A percentile compares a stretch with the other conserved stretches of the same genome.
phyloP scores from a whole-genome alignment of 2,113 vertebrate species.

The Chloropsis cyanopogon region DNA sequence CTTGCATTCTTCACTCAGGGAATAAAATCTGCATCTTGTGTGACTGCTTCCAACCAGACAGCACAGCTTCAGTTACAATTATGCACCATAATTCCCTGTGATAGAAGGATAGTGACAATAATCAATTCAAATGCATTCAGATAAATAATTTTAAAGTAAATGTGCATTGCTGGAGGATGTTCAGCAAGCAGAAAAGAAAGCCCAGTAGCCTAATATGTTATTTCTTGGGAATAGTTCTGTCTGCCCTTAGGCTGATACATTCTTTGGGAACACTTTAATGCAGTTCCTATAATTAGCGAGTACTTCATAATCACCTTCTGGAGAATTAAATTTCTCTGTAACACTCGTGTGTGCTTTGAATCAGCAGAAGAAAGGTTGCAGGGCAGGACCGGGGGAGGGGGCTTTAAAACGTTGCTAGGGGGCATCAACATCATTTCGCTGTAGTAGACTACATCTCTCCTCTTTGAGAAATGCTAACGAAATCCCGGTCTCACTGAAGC shows the following conservation, averaged over 20 bases:
- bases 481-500: background rate
- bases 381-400: too few species aligned
- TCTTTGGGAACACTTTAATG: background rate
- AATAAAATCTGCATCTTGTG: constrained; percentile 32
- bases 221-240: background rate
- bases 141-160: constrained; percentile 32
- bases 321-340: background rate
- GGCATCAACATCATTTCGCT: background rate
- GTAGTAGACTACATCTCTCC: background rate
- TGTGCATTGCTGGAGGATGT: background rate
- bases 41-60: background rate
- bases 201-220: background rate
- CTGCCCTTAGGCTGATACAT: background rate
- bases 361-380: background rate
- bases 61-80: background rate
- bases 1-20: constrained; percentile 15
- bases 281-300: background rate
- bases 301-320: background rate
- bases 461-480: background rate
- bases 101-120: background rate
- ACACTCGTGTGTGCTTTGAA: background rate
- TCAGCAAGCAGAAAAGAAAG: background rate
- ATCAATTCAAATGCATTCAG: constrained; percentile 35
- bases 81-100: background rate
- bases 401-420: background rate